A percentile compares a stretch with the other conserved stretches of the same genome.
Conservation (phyloP, 2,797 vertebrate genomes). For the Lutjanus campechanus region DNA sequence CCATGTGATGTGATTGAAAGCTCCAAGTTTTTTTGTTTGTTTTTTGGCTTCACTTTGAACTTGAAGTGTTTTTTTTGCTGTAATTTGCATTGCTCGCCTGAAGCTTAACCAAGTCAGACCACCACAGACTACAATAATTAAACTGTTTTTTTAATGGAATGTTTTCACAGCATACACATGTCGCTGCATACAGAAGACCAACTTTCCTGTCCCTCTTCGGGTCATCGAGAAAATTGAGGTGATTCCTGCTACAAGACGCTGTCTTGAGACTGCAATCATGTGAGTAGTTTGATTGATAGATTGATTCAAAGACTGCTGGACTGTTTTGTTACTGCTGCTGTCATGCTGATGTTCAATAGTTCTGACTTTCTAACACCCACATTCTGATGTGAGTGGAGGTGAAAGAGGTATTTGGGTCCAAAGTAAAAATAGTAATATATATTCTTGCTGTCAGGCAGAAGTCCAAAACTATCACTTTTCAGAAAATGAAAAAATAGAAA, state of each 20-base stretch:
- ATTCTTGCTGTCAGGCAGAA: too few relatives aligned
- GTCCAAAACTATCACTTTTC: too few relatives aligned
- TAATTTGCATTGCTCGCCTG: too few relatives aligned
- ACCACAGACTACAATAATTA: not conserved
- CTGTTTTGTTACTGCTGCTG: not conserved
- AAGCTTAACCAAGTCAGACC: too few relatives aligned
- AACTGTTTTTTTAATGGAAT: too few relatives aligned
- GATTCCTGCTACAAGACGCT: slow-evolving; percentile 55
- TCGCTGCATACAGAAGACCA: not conserved
- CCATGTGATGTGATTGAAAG: too few relatives aligned
- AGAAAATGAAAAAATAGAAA: too few relatives aligned
- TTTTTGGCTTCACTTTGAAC: too few relatives aligned
- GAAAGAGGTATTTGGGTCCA: not conserved
- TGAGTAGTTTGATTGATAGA: slow-evolving; percentile 51
- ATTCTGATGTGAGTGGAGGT: not conserved
- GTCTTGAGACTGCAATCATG: slow-evolving; percentile 66
- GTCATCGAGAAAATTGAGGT: slow-evolving; percentile 58
- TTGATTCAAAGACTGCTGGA: not conserved
- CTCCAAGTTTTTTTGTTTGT: too few relatives aligned
- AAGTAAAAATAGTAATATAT: too few relatives aligned
- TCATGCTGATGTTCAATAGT: not conserved
- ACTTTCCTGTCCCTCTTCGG: rapidly evolving
- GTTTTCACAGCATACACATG: slow-evolving; percentile 50
- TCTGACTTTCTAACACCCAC: not conserved
- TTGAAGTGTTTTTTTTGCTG: too few relatives aligned